phyloP scores from a whole-genome alignment of 2,888 invertebrate genomes.

The Incurvaria masculella region DNA sequence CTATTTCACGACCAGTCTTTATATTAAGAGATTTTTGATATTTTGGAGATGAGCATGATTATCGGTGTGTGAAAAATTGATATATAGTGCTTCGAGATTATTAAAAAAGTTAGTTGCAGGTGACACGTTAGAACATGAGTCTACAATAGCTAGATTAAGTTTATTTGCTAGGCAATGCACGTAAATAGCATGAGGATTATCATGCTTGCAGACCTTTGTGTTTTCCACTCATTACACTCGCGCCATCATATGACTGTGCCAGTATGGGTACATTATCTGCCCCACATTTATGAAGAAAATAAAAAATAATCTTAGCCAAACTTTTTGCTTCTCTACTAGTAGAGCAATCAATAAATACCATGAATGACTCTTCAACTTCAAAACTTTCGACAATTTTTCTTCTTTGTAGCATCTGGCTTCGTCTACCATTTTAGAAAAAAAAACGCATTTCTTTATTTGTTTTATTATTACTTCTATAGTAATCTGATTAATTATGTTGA shows the following conservation, averaged over 20 bases:
- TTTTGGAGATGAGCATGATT: slow-evolving; percentile 10
- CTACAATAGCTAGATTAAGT: slow-evolving; percentile 3
- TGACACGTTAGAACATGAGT: slow-evolving; percentile 7
- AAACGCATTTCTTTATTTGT: no score
- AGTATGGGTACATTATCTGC: slow-evolving; percentile 7
- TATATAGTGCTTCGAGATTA: slow-evolving; percentile 11
- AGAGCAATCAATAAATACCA: no score
- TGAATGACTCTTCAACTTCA: no score
- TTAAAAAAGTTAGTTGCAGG: slow-evolving; percentile 7
- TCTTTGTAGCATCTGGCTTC: no score
- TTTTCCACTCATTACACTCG: slow-evolving; percentile 14
- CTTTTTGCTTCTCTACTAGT: no score
- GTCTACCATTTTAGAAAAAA: no score
- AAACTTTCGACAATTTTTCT: no score
- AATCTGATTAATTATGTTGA: no score
- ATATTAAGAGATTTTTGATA: slow-evolving; percentile 6
- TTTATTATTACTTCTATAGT: no score
- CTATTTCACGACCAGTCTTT: no score
- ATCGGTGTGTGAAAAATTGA: slow-evolving; percentile 13
- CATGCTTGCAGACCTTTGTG: slow-evolving; percentile 10
- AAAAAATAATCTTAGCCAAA: slow-evolving; percentile 1
- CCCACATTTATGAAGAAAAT: not conserved
- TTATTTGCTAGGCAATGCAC: slow-evolving; percentile 1
- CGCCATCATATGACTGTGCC: slow-evolving; percentile 15
- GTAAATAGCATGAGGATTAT: slow-evolving; percentile 7